Conservation (phyloP, 2,797 vertebrate genomes). For the Lepilemur ruficaudatus region DNA sequence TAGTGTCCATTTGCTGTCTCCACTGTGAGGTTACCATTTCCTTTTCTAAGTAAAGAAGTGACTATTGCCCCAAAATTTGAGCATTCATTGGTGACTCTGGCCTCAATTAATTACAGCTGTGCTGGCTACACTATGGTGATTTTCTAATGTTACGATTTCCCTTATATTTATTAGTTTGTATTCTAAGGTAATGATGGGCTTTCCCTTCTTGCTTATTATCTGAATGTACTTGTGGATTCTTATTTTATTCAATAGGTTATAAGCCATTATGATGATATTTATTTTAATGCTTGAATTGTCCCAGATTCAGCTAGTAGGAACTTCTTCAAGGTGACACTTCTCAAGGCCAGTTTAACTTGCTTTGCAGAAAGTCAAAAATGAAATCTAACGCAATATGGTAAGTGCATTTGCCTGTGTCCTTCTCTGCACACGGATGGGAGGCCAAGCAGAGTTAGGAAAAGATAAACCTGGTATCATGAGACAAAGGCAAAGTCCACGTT, state of each 20-base stretch:
- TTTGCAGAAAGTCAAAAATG: conserved; percentile 20
- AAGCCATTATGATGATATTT: background rate
- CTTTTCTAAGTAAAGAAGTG: background rate
- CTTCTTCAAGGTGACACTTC: background rate
- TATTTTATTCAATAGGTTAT: background rate
- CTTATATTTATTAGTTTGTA: background rate
- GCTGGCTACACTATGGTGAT: background rate
- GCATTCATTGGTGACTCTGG: background rate
- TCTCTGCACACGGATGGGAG: background rate
- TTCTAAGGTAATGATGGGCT: background rate
- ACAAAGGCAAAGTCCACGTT: background rate
- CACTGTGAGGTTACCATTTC: background rate
- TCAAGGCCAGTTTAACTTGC: background rate
- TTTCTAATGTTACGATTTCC: background rate
- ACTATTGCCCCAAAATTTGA: background rate
- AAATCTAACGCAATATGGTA: background rate
- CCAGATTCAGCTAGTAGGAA: background rate
- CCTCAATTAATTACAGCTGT: background rate
- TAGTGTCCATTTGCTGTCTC: background rate
- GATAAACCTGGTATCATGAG: background rate
- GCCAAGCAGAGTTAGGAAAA: background rate
- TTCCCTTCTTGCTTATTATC: background rate
- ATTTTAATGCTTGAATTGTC: background rate
- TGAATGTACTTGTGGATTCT: background rate
- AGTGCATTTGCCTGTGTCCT: background rate